A percentile compares a stretch with the other conserved stretches of the same genome.
Evolutionary conservation across 2,888 invertebrate genomes (phyloP).

Genomic region (Nephrotoma guestfalica): DNA sequence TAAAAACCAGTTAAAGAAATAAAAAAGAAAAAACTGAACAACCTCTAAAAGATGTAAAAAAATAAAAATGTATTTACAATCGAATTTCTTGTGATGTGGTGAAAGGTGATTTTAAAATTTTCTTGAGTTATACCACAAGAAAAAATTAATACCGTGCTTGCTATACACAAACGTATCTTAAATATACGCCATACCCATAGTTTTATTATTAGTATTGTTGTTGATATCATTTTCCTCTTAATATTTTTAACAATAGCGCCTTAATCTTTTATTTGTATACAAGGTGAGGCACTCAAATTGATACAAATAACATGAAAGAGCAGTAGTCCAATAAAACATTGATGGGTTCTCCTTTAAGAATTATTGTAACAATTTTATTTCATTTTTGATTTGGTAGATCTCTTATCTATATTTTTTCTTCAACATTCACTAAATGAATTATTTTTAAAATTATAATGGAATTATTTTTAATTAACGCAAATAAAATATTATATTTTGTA

Average conservation of each 20-base stretch:
- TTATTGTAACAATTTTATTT: too few species aligned
- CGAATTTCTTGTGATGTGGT: slow-evolving; percentile 2
- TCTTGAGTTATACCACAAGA: neutral
- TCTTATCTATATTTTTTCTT: too few species aligned
- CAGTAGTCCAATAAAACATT: too few species aligned
- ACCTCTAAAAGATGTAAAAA: neutral
- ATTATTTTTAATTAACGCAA: too few species aligned
- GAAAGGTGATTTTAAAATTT: neutral
- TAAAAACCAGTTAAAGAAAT: neutral
- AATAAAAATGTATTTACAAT: neutral
- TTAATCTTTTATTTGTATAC: neutral
- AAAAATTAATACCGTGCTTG: neutral
- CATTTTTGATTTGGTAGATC: too few species aligned
- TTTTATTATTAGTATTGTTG: neutral
- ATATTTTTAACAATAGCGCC: neutral
- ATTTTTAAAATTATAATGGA: too few species aligned
- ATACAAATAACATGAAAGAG: too few species aligned
- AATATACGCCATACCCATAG: neutral
- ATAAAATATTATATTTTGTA: too few species aligned
- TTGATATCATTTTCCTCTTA: neutral
- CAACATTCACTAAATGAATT: too few species aligned
- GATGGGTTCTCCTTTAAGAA: too few species aligned
- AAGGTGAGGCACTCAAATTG: too few species aligned
- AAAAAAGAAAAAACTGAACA: neutral
- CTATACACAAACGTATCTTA: neutral